Conservation (phyloP, 2,113 vertebrate genomes). For the Paramisgurnus dabryanus region DNA sequence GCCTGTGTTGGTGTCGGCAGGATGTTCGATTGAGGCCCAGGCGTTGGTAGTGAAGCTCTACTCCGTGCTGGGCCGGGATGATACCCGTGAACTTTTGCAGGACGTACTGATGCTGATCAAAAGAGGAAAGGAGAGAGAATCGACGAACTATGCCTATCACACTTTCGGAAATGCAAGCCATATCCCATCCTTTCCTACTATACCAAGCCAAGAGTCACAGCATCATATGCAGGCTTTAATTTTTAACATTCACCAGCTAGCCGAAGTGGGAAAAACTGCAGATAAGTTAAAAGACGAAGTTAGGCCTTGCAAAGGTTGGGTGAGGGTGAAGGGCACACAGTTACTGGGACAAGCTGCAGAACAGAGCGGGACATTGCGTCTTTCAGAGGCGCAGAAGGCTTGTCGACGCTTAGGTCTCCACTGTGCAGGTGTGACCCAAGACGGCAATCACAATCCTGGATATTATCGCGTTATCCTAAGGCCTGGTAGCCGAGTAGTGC, state of each 20-base stretch:
- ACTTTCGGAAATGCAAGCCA: background rate
- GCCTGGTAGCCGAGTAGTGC: conserved; percentile 58
- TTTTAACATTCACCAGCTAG: conserved; percentile 74
- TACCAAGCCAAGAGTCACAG: conserved; percentile 14
- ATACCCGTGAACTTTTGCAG: conserved; percentile 69
- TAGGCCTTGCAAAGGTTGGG: conserved; percentile 65
- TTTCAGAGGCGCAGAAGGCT: conserved; percentile 60
- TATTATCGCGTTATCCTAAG: conserved; percentile 62
- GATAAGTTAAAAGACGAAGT: background rate
- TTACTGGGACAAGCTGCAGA: conserved; percentile 59
- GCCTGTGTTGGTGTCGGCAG: conserved; percentile 72
- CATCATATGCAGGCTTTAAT: conserved; percentile 68
- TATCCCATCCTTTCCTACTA: background rate
- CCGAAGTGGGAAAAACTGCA: conserved; percentile 24
- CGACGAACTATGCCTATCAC: background rate
- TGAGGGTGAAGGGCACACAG: conserved; percentile 59
- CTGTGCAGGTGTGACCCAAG: conserved; percentile 73
- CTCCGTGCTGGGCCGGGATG: conserved; percentile 63
- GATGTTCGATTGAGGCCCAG: conserved; percentile 71
- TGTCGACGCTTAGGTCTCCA: conserved; percentile 69
- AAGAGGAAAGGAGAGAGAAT: conserved; percentile 4
- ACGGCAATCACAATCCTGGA: conserved; percentile 37
- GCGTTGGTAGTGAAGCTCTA: conserved; percentile 67
- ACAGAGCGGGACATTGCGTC: background rate
- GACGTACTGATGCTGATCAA: conserved; percentile 39